These are phyloP conservation scores for Peromyscus eremicus DNA, from an alignment of 2,797 vertebrate species.

Conservation along the genomic window DNA sequence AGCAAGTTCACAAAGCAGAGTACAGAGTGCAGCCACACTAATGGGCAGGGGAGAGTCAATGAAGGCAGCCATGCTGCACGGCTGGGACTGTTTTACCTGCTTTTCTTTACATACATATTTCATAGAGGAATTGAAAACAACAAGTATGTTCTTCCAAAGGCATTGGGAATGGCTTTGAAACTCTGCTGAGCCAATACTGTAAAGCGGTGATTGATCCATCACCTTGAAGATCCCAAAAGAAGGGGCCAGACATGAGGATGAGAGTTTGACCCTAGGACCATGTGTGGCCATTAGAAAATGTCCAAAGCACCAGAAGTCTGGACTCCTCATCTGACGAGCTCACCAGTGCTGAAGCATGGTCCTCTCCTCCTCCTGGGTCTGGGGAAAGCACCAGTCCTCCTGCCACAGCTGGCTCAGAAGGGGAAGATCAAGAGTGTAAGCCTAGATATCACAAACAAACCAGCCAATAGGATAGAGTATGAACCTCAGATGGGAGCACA, in stretches of 20 bases:
- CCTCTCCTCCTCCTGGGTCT: neutral
- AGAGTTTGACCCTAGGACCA: neutral
- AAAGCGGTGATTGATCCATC: neutral
- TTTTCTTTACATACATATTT: constrained; percentile 20
- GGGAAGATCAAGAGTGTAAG: neutral
- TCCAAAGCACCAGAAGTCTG: neutral
- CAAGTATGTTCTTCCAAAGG: neutral
- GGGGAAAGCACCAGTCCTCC: neutral
- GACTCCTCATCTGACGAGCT: constrained; percentile 21
- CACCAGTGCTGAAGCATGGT: neutral
- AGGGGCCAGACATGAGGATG: neutral
- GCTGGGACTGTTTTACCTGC: neutral
- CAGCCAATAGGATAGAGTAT: neutral
- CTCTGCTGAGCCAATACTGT: neutral
- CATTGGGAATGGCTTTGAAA: neutral
- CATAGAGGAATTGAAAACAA: constrained; percentile 19
- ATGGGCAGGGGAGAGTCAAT: accelerated
- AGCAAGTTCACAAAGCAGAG: neutral
- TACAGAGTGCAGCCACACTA: accelerated
- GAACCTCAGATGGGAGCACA: neutral
- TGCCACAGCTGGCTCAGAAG: constrained; percentile 21
- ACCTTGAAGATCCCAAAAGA: neutral
- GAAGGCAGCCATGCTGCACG: neutral
- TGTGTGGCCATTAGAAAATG: neutral
- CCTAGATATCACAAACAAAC: neutral